These are phyloP conservation scores for Hippocampus zosterae DNA, from an alignment of 2,113 vertebrate species.

Conservation along the genomic window DNA sequence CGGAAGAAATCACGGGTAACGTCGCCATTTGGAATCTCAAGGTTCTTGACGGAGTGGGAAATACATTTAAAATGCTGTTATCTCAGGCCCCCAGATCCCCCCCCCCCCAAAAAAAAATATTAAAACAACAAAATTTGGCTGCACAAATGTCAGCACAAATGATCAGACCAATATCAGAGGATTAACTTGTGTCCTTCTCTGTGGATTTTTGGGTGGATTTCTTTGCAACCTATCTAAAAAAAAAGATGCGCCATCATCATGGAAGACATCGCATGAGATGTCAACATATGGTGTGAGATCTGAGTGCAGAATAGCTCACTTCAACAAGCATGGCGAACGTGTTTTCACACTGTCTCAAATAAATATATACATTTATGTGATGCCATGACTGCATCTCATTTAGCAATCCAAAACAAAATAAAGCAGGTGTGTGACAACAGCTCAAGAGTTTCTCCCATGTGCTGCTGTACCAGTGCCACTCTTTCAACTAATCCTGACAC, in stretches of 20 bases:
- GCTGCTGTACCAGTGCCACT: not conserved
- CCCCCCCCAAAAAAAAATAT: not conserved
- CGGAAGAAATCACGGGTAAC: not conserved
- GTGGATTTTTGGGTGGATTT: not conserved
- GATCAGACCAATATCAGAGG: not conserved
- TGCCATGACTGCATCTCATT: not conserved
- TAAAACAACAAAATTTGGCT: not conserved
- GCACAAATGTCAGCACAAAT: not conserved
- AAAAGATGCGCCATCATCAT: not conserved
- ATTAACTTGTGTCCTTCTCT: not conserved
- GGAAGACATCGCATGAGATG: not conserved
- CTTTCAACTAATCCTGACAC: not conserved
- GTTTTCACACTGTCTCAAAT: no score
- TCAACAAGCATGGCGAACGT: no score
- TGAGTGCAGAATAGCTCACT: no score
- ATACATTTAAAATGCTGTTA: not conserved
- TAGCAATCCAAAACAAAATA: not conserved
- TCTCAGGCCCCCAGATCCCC: not conserved
- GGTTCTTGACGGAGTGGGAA: not conserved
- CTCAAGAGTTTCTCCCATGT: not conserved
- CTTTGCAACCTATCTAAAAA: not conserved
- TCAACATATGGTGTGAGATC: not conserved
- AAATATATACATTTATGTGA: not conserved
- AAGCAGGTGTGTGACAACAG: slow-evolving; percentile 1
- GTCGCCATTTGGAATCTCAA: not conserved